Base-by-base conservation (phyloP, 1,140 invertebrate genomes). In the Aphidius ervi region DNA sequence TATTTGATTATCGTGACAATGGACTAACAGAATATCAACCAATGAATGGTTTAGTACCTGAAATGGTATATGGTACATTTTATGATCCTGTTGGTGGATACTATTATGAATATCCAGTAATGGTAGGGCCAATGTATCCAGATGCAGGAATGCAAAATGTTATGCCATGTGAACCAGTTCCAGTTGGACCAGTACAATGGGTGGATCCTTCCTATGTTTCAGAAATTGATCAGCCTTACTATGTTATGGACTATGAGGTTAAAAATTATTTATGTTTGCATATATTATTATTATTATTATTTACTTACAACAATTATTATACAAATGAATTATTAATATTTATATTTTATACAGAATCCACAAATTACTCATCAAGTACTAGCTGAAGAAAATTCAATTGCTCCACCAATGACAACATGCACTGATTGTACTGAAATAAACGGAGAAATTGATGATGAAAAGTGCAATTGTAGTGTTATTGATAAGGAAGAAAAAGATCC, bases 151-250 rank as follows among this genome's bases (percentile, higher is more conserved):
- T 65, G 57, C 63, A 65, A 1, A 72, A 73, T 50, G 67, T 80
- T 20, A 31, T 81, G 59, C 74, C 79, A 0, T 82, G 77, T 57
- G 73, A 68, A 4, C 74, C 80, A 20, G 76, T 82, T 4, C 80
- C 81, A 45, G 62, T 82, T 9, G 73, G 80, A 60, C 74, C 81
- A 45, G 73, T 82, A 9, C 77, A 82, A 20, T 82, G 81, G 80
- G 70, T 81, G 61, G 80, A 81, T 67, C 79, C 79, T 58, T 70
- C 73, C 9, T 80, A 72, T 53, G 72, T 78, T 64, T 76, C 76
- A 52, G 74, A 78, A 68, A 56, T 74, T 56, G 65, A 68, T 16
- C 70, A 76, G 43, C 71, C 71, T 41, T 79, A 78, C 62, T 77
- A 74, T 54, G 65, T 75, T 42, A 69, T 78, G 64, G 73, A 77